Conservation (phyloP, 2,888 invertebrate genomes). For the Caenorhabditis angaria region DNA sequence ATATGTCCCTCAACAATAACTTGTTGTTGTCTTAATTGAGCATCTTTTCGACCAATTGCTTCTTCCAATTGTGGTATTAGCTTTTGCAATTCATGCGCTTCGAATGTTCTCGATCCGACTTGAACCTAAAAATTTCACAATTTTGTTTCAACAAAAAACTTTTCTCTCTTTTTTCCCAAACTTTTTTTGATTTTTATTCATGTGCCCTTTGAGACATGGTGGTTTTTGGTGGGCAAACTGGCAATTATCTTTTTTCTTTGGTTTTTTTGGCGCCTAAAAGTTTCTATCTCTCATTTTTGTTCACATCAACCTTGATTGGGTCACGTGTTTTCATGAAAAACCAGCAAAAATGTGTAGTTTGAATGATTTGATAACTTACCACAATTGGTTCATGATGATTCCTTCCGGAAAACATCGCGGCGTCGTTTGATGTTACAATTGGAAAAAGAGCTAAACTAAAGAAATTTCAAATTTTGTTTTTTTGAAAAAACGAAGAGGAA, state of each 20-base stretch:
- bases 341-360: background rate
- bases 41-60: constrained; percentile 55
- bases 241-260: too few relatives aligned
- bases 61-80: constrained; percentile 67
- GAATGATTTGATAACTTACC: constrained; percentile 22
- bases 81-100: constrained; percentile 70
- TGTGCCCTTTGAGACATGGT: constrained; percentile 6
- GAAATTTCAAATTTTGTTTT: too few relatives aligned
- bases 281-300: too few relatives aligned
- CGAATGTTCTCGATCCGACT: constrained; percentile 68
- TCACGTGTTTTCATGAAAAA: background rate
- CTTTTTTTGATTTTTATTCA: constrained; percentile 9
- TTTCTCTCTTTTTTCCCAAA: background rate
- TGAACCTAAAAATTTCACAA: constrained; percentile 63
- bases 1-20: constrained; percentile 71
- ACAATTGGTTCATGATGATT: constrained; percentile 33
- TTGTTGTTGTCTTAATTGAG: constrained; percentile 65
- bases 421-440: background rate
- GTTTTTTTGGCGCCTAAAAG: too few relatives aligned
- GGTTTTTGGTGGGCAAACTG: background rate
- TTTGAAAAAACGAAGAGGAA: too few relatives aligned
- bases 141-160: too few relatives aligned
- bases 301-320: background rate
- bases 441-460: background rate
- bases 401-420: constrained; percentile 25